phyloP scores from a whole-genome alignment of 2,888 invertebrate species.

The Rhimphoctona megacephalus region DNA sequence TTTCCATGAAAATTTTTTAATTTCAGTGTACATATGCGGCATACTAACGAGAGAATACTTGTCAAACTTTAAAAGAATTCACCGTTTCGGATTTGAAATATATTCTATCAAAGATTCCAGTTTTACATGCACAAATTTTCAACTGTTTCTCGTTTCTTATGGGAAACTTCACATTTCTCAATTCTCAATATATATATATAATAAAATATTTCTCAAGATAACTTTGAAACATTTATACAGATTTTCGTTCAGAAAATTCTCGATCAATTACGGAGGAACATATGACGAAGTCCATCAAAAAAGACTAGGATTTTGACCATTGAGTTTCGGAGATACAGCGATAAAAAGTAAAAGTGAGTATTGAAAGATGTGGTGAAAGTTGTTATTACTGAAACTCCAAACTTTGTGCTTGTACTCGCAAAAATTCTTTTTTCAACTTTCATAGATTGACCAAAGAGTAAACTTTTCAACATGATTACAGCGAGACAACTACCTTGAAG shows the following conservation, averaged over 20 bases:
- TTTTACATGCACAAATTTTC: not conserved
- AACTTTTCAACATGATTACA: not conserved
- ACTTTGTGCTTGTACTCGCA: too few species aligned
- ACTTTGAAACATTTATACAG: not conserved
- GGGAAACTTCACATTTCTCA: not conserved
- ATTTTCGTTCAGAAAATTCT: not conserved
- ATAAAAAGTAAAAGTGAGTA: too few species aligned
- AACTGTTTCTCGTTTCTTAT: not conserved
- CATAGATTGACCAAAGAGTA: not conserved
- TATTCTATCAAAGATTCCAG: not conserved
- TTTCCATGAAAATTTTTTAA: not conserved
- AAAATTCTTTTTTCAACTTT: too few species aligned
- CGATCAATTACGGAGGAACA: not conserved
- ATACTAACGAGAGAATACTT: too few species aligned
- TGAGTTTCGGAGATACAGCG: too few species aligned
- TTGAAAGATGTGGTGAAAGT: too few species aligned
- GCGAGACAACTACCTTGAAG: not conserved
- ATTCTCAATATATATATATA: too few species aligned
- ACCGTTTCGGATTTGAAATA: not conserved
- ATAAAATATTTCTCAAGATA: not conserved
- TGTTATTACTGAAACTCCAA: too few species aligned
- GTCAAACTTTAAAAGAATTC: too few species aligned
- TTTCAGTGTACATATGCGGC: not conserved
- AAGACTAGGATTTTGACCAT: not conserved
- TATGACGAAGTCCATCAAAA: not conserved